Percentiles rank a stretch among this genome's conserved stretches.
Conservation (phyloP, 2,888 invertebrate species). For the Heliconius charithonia region DNA sequence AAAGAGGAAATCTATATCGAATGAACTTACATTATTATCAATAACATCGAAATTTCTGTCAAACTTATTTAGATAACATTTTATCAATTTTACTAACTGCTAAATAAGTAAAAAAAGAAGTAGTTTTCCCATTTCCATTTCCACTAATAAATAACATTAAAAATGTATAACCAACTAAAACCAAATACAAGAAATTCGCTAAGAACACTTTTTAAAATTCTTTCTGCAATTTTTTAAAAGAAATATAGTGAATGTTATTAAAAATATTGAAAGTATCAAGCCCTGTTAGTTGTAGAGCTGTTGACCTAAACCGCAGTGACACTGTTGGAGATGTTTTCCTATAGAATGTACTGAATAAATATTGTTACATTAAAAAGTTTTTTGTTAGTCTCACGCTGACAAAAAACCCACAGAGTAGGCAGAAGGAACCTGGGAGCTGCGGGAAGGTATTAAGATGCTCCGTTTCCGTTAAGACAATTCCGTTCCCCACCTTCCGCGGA, state of each 20-base stretch:
- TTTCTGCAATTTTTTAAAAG: neutral
- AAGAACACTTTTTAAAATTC: neutral
- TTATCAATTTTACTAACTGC: no score
- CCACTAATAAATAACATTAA: neutral
- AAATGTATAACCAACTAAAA: neutral
- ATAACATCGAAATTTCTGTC: no score
- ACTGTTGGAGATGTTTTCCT: neutral
- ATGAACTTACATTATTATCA: no score
- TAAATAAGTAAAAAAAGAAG: no score
- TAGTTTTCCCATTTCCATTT: no score
- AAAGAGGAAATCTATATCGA: no score
- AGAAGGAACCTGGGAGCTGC: neutral
- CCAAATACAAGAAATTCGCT: neutral
- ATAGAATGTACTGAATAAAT: neutral
- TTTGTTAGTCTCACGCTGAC: neutral
- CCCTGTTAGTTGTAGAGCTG: constrained; percentile 9
- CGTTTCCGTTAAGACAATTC: neutral
- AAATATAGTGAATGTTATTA: constrained; percentile 25
- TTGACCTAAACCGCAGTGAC: constrained; percentile 20
- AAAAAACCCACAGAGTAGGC: no score
- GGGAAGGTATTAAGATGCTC: neutral
- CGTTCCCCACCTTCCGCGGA: no score
- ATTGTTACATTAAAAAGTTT: neutral
- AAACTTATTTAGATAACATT: no score
- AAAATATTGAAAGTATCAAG: constrained; percentile 30